Evolutionary conservation across 2,797 vertebrate genomes (phyloP), one percentile per base, ranked within the genome.

Genomic region (Rhadinocentrus ornatus): DNA sequence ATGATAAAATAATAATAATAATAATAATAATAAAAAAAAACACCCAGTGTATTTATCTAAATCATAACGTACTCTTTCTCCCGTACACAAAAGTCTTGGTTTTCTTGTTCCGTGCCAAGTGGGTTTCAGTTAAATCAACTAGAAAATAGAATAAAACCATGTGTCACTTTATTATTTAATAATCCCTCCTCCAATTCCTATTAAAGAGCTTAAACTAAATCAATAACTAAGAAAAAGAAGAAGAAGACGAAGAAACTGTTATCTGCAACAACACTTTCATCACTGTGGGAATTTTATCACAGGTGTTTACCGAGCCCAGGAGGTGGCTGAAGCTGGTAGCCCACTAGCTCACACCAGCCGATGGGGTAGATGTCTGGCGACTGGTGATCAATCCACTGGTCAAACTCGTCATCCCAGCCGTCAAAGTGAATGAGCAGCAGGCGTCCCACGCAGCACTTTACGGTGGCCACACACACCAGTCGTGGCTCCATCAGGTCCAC

Each of bases 401-500:
- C 98, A 0, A 97, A 99, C 83, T 99, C 96, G 0, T 88, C 94
- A 71, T 98, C 97, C 97, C 98, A 99, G 87, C 97, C 98, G 0
- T 99, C 98, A 0, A 99, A 99, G 85, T 99, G 97, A 72, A 99
- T 95, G 34, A 97, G 95, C 52, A 99, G 94, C 56, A 99, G 95
- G 3, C 96, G 95, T 0, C 96, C 95, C 2, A 97, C 95, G 2
- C 93, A 95, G 0, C 94, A 95, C 82, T 92, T 95, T 79, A 99
- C 95, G 0, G 97, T 99, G 89, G 98, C 98, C 61, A 98, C 98
- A 0, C 98, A 99, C 84, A 99, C 96, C 56, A 99, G 95, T 1
- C 96, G 94, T 0, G 98, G 97, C 83, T 99, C 97, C 97, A 99
- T 98, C 88, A 99, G 86, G 89, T 99, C 98, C 79, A 97, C 97